phyloP scores from a whole-genome alignment of 2,113 vertebrate species.

The Heterotilapia buettikoferi region DNA sequence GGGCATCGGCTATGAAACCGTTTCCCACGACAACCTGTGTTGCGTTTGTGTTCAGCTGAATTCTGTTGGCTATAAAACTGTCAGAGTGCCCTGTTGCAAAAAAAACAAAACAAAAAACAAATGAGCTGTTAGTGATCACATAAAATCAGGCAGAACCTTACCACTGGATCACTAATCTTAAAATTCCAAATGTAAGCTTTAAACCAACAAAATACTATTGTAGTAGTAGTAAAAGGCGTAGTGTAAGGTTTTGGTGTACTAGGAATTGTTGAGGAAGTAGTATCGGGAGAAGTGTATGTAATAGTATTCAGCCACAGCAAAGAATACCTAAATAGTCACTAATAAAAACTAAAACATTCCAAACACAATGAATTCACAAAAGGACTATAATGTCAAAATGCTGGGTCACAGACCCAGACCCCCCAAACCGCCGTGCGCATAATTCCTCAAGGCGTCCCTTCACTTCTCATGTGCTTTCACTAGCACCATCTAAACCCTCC shows the following conservation, averaged over 20 bases:
- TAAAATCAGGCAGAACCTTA: not conserved
- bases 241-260: not conserved
- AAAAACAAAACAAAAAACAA: not conserved
- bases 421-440: not conserved
- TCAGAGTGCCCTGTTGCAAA: not conserved
- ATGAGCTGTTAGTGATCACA: not conserved
- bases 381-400: not conserved
- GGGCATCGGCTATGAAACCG: not conserved
- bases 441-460: not conserved
- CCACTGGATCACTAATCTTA: not conserved
- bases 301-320: not conserved
- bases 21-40: not conserved
- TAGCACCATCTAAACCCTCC: not conserved
- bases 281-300: not conserved
- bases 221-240: not conserved
- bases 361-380: not conserved
- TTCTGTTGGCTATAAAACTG: slow-evolving; percentile 16
- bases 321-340: not conserved
- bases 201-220: not conserved
- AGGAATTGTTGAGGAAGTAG: not conserved
- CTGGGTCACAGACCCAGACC: not conserved
- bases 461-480: not conserved
- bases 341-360: not conserved
- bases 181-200: not conserved
- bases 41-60: slow-evolving; percentile 25